Conservation (phyloP, 2,113 vertebrate species). For the Caranx melampygus region DNA sequence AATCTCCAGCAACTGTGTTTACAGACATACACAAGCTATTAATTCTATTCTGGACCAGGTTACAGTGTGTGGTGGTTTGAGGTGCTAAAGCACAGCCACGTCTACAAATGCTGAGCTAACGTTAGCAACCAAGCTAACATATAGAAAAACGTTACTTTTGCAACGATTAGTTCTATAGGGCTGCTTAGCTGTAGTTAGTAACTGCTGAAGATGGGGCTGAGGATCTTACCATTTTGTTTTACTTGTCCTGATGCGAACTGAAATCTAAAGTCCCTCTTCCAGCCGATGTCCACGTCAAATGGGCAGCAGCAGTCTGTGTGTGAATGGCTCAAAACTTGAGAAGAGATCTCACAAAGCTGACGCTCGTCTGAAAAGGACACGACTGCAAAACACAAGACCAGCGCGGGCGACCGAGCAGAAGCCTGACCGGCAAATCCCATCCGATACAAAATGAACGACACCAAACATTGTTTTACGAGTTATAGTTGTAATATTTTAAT, state of each 20-base stretch:
- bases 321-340: conserved; percentile 57
- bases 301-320: conserved; percentile 8
- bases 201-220: neutral
- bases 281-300: conserved; percentile 65
- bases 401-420: conserved; percentile 19
- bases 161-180: neutral
- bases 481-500: accelerated
- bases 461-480: accelerated
- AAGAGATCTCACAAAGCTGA: conserved; percentile 72
- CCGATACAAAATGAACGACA: neutral
- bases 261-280: conserved; percentile 36
- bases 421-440: conserved; percentile 59
- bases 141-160: neutral
- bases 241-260: conserved; percentile 8
- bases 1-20: neutral
- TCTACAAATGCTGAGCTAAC: conserved; percentile 62
- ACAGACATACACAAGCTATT: neutral
- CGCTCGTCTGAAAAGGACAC: conserved; percentile 83
- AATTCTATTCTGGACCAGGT: neutral
- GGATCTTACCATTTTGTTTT: conserved; percentile 78
- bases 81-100: conserved; percentile 68
- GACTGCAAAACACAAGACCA: conserved; percentile 80
- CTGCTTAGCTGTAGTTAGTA: neutral
- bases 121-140: conserved; percentile 57
- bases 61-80: neutral